These are phyloP conservation scores for Ctenosaura bakeri DNA, from an alignment of 2,797 vertebrate genomes.

Conservation along the genomic window DNA sequence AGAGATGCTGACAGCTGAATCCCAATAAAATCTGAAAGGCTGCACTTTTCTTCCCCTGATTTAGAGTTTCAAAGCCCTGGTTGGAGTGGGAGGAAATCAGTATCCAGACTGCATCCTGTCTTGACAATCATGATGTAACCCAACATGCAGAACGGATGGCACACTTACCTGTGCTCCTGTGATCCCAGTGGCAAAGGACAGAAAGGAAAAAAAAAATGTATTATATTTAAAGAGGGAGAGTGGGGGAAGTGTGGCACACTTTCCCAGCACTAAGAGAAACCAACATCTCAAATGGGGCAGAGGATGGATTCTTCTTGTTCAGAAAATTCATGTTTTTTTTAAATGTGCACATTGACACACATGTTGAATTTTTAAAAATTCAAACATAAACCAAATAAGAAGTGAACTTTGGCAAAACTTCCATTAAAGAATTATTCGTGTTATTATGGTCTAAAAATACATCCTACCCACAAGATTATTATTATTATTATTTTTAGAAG, in stretches of 20 bases:
- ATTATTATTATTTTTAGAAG: background rate
- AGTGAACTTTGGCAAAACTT: background rate
- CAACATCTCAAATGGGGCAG: background rate
- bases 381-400: too few relatives aligned
- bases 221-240: background rate
- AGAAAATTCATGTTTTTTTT: background rate
- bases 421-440: background rate
- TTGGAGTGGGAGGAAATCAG: background rate
- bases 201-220: background rate
- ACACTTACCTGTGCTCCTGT: constrained; percentile 33
- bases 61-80: background rate
- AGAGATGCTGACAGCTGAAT: too few relatives aligned
- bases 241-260: background rate
- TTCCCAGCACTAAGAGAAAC: background rate
- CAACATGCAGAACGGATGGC: background rate
- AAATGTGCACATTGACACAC: background rate
- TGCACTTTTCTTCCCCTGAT: too few relatives aligned
- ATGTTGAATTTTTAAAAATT: background rate
- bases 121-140: background rate
- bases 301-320: background rate
- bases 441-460: background rate
- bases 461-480: too few relatives aligned
- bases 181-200: constrained; percentile 29
- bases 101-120: background rate
- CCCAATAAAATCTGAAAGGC: too few relatives aligned